Evolutionary conservation across 2,888 invertebrate genomes (phyloP).

Genomic region (Andrena marginata): DNA sequence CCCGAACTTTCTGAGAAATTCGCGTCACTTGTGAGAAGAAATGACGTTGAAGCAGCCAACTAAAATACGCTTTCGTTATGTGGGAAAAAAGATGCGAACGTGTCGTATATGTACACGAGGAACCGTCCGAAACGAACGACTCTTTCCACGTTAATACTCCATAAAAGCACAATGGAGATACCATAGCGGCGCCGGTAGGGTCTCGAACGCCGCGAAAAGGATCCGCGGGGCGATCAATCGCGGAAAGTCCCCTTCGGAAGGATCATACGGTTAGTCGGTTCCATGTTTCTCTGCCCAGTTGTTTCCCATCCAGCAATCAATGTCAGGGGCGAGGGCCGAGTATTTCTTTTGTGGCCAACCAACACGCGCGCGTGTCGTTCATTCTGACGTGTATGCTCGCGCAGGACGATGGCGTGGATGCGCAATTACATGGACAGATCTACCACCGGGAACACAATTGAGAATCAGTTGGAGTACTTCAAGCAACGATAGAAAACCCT

Average conservation of each 20-base stretch:
- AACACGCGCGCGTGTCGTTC: slow-evolving; percentile 7
- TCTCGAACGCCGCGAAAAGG: slow-evolving; percentile 37
- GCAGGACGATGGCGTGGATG: slow-evolving; percentile 12
- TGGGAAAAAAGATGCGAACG: no score
- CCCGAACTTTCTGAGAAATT: no score
- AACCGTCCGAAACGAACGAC: background rate
- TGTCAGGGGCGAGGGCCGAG: slow-evolving; percentile 42
- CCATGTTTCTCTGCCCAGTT: slow-evolving; percentile 49
- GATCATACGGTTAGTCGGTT: slow-evolving; percentile 41
- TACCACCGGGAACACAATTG: slow-evolving; percentile 36
- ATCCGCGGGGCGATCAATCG: slow-evolving; percentile 58
- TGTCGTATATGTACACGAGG: background rate
- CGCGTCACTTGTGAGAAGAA: no score
- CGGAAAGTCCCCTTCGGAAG: slow-evolving; percentile 42
- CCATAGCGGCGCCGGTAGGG: slow-evolving; percentile 3
- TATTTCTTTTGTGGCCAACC: slow-evolving; percentile 46
- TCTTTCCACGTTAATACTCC: slow-evolving; percentile 5
- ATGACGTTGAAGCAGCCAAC: no score
- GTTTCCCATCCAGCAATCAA: slow-evolving; percentile 58
- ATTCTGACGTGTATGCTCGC: background rate
- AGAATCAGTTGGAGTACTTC: slow-evolving; percentile 42
- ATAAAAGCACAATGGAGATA: slow-evolving; percentile 33
- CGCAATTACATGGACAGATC: background rate
- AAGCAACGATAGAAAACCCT: slow-evolving; percentile 49
- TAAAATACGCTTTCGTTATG: no score